Conservation (phyloP, 2,888 invertebrate genomes). For the Dicycla oo region DNA sequence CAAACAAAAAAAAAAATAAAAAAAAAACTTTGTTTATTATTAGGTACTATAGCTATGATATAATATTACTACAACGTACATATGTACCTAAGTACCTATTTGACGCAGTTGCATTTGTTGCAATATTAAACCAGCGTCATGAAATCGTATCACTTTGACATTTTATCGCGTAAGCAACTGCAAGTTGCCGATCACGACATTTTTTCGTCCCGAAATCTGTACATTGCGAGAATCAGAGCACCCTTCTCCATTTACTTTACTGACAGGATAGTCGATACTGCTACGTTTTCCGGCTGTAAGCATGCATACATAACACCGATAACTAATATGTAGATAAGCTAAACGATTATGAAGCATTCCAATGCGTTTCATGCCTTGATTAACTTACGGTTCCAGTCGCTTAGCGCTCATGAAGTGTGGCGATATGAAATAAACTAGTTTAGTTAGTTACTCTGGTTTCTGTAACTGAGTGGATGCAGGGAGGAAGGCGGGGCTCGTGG, state of each 20-base stretch:
- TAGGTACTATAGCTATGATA: no score
- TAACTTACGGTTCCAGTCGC: conserved; percentile 35
- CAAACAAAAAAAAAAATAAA: no score
- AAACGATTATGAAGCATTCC: conserved; percentile 41
- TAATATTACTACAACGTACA: neutral
- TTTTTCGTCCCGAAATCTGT: conserved; percentile 9
- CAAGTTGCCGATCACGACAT: neutral
- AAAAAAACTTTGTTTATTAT: no score
- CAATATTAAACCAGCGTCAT: conserved; percentile 2
- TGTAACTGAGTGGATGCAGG: no score
- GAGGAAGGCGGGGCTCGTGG: no score
- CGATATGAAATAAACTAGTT: conserved; percentile 25
- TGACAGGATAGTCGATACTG: neutral
- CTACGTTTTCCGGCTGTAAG: neutral
- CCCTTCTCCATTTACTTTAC: conserved; percentile 1
- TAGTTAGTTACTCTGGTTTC: neutral
- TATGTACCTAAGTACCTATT: no score
- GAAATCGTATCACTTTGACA: neutral
- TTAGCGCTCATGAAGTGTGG: conserved; percentile 24
- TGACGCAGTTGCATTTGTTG: neutral
- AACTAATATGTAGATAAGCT: conserved; percentile 25
- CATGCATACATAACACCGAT: neutral
- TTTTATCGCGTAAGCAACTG: neutral
- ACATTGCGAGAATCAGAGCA: neutral
- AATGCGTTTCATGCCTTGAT: conserved; percentile 47